phyloP scores from a whole-genome alignment of 1,140 invertebrate genomes.

The Acromyrmex heyeri region DNA sequence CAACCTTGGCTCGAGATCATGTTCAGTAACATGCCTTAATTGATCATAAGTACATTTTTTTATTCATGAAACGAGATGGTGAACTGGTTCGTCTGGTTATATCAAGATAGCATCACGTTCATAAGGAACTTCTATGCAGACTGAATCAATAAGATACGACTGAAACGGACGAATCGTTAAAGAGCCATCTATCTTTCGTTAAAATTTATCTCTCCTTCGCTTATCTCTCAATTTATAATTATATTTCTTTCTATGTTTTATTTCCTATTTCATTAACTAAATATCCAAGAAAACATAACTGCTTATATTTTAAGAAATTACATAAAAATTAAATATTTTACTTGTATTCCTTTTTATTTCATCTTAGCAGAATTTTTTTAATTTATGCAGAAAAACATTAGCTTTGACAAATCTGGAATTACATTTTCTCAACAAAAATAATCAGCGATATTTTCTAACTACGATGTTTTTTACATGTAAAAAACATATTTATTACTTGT shows the following conservation, averaged over 20 bases:
- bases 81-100: constrained; percentile 46
- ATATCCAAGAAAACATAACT: not conserved
- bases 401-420: not conserved
- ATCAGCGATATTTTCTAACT: not conserved
- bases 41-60: constrained; percentile 40
- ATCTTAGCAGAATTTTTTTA: not conserved
- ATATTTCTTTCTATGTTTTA: not conserved
- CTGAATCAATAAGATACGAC: constrained; percentile 5
- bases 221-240: not conserved
- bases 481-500: not conserved
- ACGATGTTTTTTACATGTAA: not conserved
- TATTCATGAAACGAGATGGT: constrained; percentile 17
- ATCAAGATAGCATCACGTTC: constrained; percentile 26
- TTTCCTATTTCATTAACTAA: not conserved
- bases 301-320: not conserved
- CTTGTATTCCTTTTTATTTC: not conserved
- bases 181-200: not conserved
- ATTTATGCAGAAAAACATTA: not conserved
- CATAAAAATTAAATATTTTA: not conserved
- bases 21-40: constrained; percentile 43
- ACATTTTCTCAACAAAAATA: not conserved
- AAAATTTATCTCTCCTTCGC: too few relatives aligned
- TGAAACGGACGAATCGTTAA: constrained; percentile 31
- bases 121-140: not conserved
- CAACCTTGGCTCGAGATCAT: constrained; percentile 19